Conservation (phyloP, 2,113 vertebrate species). For the Ptilorrhoa leucosticta region DNA sequence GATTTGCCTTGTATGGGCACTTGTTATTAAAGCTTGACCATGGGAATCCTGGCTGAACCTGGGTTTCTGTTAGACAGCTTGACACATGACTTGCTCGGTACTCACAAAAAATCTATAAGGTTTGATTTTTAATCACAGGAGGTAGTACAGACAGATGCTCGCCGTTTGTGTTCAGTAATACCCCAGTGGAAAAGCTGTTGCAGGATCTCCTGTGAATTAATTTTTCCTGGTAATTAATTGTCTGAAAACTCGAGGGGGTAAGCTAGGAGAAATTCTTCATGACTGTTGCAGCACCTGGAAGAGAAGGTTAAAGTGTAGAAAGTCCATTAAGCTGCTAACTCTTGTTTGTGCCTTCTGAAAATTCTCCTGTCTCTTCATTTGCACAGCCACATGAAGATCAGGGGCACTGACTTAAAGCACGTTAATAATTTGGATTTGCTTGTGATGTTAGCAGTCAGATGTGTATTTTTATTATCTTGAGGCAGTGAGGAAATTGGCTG, state of each 20-base stretch:
- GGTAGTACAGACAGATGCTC: background rate
- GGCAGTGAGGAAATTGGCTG: background rate
- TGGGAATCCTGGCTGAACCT: background rate
- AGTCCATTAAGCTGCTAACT: background rate
- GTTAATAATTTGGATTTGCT: background rate
- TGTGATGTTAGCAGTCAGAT: background rate
- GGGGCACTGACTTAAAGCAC: background rate
- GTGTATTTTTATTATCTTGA: background rate
- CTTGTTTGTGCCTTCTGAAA: background rate
- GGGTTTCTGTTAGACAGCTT: background rate
- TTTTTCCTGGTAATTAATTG: background rate
- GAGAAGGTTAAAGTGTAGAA: background rate
- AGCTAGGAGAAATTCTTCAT: background rate
- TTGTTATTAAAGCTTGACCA: background rate
- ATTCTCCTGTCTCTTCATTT: background rate
- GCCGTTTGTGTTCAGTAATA: background rate
- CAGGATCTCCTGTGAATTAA: background rate
- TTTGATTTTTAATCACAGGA: slow-evolving; percentile 48
- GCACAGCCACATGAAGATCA: fast-evolving
- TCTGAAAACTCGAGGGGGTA: background rate
- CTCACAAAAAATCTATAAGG: background rate
- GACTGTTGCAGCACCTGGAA: background rate
- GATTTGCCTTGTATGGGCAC: background rate
- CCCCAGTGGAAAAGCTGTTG: background rate
- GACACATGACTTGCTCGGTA: background rate